Evolutionary conservation across 2,888 invertebrate genomes (phyloP).

Genomic region (Heliconius charithonia): DNA sequence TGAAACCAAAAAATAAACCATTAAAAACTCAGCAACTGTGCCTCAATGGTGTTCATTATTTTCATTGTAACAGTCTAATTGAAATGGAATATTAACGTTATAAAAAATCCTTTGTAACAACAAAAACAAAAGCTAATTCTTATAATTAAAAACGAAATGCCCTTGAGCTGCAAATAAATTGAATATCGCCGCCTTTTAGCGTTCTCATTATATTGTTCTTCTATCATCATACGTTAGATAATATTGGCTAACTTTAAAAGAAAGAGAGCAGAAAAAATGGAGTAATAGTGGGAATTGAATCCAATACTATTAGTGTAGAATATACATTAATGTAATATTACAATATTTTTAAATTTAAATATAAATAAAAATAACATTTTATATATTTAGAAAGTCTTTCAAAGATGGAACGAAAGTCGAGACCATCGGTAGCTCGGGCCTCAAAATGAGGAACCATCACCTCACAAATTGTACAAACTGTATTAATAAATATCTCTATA

Average conservation of each 20-base stretch:
- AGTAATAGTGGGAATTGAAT: no score
- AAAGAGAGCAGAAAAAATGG: not conserved
- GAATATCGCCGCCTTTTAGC: conserved; percentile 7
- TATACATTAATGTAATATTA: no score
- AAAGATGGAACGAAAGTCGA: no score
- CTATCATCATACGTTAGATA: not conserved
- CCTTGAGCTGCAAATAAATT: conserved; percentile 27
- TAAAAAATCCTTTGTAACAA: conserved; percentile 22
- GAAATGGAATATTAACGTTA: conserved; percentile 3
- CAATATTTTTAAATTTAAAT: no score
- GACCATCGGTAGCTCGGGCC: not conserved
- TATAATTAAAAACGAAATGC: conserved; percentile 37
- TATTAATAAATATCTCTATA: not conserved
- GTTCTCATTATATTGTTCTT: conserved; percentile 6
- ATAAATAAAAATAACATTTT: no score
- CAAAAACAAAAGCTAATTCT: conserved; percentile 28
- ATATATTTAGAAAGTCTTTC: no score
- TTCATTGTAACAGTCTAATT: conserved; percentile 10
- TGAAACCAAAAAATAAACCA: not conserved
- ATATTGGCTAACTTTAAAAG: not conserved
- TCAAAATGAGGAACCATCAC: not conserved
- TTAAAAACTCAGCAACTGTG: not conserved
- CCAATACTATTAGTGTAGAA: no score
- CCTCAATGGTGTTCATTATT: not conserved
- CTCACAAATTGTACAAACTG: not conserved